Percentiles rank a stretch among this genome's conserved stretches.
Evolutionary conservation across 2,113 vertebrate species (phyloP).

Genomic region (Pterocles orientalis): DNA sequence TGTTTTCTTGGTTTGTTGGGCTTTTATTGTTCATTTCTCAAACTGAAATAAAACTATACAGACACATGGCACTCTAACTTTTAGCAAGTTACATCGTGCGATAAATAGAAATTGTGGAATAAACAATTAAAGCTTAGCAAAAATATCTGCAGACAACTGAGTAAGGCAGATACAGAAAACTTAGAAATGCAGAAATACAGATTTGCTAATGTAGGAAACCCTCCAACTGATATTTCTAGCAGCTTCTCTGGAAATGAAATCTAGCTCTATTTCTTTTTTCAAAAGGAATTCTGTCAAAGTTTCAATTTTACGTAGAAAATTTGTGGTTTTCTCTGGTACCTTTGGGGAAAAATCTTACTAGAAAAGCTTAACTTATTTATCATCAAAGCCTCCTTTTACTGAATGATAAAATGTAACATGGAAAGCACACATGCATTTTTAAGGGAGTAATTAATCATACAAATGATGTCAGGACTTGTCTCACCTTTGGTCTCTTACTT

Average conservation of each 20-base stretch:
- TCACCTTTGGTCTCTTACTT: neutral
- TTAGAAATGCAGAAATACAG: neutral
- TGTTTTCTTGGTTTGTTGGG: rapidly evolving
- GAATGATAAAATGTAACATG: neutral
- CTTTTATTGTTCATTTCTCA: neutral
- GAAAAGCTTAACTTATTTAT: neutral
- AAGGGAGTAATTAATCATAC: neutral
- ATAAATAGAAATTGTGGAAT: neutral
- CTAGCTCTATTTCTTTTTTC: neutral
- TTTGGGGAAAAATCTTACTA: neutral
- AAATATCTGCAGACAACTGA: neutral
- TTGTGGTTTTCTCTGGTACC: neutral
- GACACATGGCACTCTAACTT: neutral
- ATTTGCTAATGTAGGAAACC: neutral
- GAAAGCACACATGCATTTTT: neutral
- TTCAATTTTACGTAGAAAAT: neutral
- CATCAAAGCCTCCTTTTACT: neutral
- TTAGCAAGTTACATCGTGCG: neutral
- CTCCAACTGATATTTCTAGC: neutral
- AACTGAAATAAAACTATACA: neutral
- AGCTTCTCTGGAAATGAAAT: neutral
- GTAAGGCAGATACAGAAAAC: neutral
- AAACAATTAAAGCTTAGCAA: neutral
- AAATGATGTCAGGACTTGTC: neutral
- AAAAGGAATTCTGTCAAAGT: neutral